phyloP scores from a whole-genome alignment of 2,888 invertebrate genomes.

The Aphrophora alni region DNA sequence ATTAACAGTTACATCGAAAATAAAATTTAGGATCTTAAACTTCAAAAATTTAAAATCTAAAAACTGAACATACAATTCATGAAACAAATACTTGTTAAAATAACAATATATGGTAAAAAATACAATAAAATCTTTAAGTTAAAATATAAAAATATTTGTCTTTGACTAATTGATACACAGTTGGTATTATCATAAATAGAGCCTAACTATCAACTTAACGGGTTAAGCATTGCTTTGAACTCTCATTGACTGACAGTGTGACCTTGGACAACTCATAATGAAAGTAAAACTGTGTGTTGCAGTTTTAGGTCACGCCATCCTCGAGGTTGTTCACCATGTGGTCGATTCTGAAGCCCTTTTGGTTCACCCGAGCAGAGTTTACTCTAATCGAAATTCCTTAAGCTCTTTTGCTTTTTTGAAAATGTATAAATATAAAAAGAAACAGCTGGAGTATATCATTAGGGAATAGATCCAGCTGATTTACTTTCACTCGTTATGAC shows the following conservation, averaged over 20 bases:
- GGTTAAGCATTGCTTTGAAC: too few species aligned
- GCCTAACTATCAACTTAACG: too few species aligned
- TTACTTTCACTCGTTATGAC: neutral
- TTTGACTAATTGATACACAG: too few species aligned
- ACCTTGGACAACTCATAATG: neutral
- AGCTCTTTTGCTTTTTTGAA: neutral
- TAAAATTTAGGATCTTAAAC: too few species aligned
- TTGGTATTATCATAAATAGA: too few species aligned
- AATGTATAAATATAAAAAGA: neutral
- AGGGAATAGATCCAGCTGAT: neutral
- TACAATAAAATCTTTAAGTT: too few species aligned
- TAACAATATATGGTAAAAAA: too few species aligned
- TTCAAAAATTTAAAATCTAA: too few species aligned
- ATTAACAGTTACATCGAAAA: too few species aligned
- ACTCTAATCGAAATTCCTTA: neutral
- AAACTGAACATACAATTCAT: too few species aligned
- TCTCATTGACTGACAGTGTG: neutral
- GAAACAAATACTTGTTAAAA: too few species aligned
- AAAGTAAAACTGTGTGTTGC: neutral
- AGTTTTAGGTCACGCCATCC: neutral
- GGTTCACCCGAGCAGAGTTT: neutral
- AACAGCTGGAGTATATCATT: neutral
- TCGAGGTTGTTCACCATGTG: neutral
- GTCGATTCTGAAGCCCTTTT: neutral
- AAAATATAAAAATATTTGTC: too few species aligned